Conservation (phyloP, 2,888 invertebrate genomes). For the Yponomeuta plumbellus region DNA sequence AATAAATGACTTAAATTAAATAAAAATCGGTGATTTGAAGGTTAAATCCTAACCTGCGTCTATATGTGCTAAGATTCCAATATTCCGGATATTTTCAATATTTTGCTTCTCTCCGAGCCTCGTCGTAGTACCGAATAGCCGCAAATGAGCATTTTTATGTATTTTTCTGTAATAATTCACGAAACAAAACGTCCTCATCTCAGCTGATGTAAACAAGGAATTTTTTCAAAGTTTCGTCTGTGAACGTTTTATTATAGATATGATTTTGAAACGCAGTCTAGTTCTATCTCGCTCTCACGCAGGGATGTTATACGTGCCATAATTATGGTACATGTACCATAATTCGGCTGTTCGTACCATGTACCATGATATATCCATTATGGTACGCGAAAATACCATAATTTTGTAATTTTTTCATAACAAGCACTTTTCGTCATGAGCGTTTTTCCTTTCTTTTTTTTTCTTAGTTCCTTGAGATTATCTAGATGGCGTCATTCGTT, state of each 20-base stretch:
- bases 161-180: constrained; percentile 56
- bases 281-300: too few species aligned
- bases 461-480: too few species aligned
- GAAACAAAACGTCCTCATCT: constrained; percentile 47
- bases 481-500: too few species aligned
- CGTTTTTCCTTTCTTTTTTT: too few species aligned
- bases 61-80: constrained; percentile 95
- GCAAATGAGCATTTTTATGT: constrained; percentile 41
- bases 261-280: too few species aligned
- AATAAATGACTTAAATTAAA: neutral
- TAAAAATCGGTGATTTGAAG: neutral
- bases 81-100: constrained; percentile 83
- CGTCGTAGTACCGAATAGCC: constrained; percentile 39
- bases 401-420: too few species aligned
- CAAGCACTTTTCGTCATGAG: too few species aligned
- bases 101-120: constrained; percentile 30
- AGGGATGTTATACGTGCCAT: too few species aligned
- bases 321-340: too few species aligned
- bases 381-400: too few species aligned
- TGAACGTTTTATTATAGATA: neutral
- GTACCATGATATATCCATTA: too few species aligned
- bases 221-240: neutral
- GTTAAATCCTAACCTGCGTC: constrained; percentile 83
- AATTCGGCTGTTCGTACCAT: too few species aligned
- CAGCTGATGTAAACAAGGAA: constrained; percentile 16